These are phyloP conservation scores for Oryzias celebensis DNA, from an alignment of 2,113 vertebrate genomes.

Conservation along the genomic window DNA sequence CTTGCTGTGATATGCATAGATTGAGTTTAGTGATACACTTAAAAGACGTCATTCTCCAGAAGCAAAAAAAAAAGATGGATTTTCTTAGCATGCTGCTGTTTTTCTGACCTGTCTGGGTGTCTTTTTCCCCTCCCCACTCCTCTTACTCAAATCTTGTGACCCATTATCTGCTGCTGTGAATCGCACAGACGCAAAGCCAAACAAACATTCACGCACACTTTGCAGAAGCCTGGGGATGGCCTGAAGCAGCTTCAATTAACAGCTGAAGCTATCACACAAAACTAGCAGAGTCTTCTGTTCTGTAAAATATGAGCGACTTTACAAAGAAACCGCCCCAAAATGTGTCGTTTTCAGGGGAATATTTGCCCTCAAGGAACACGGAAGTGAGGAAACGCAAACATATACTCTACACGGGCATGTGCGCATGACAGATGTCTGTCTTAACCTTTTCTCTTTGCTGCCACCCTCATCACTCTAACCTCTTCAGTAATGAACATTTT, in stretches of 20 bases:
- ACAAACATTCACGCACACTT: conserved; percentile 23
- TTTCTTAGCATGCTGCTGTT: not conserved
- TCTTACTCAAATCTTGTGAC: conserved; percentile 24
- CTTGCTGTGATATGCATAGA: not conserved
- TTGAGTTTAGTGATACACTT: not conserved
- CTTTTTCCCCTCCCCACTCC: conserved; percentile 5
- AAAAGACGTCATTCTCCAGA: too few relatives aligned
- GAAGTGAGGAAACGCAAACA: conserved; percentile 3
- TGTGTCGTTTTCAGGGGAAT: conserved; percentile 28
- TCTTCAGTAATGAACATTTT: conserved; percentile 39
- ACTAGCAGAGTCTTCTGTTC: conserved; percentile 46
- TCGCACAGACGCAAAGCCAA: conserved; percentile 14
- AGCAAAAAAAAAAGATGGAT: too few relatives aligned
- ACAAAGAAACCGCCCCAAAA: conserved; percentile 30
- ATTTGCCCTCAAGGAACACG: conserved; percentile 23
- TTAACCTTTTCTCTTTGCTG: conserved; percentile 47
- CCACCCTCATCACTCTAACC: conserved; percentile 52
- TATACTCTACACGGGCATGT: not conserved
- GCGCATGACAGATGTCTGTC: conserved; percentile 23
- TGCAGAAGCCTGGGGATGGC: conserved; percentile 53
- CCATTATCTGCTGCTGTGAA: conserved; percentile 11
- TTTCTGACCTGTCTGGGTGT: conserved; percentile 11
- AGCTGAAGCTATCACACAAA: conserved; percentile 40
- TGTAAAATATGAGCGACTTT: conserved; percentile 36
- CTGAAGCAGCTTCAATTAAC: conserved; percentile 67